Evolutionary conservation across 2,797 vertebrate genomes (phyloP), one percentile per base, ranked within the genome.

Genomic region (Clarias fuscus): DNA sequence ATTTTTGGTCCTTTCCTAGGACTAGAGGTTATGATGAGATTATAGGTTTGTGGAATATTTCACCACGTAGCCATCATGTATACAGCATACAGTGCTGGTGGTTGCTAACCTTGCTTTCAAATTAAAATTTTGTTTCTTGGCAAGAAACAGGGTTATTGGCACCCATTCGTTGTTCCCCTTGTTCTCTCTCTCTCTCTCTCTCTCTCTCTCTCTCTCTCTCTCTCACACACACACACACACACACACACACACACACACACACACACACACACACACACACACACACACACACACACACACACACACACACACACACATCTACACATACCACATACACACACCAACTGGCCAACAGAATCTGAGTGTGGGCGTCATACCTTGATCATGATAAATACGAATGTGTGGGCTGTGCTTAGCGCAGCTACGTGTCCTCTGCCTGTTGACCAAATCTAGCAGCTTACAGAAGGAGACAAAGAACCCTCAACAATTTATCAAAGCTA

Each of bases 401-500:
- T 86, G 86, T 71, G n/a, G 65, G 79, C 76, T 78, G 76, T 82
- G 75, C 85, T 88, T 89, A 87, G 86, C n/a, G 14, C 77, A 65
- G 81, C 84, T 68, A 86, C 59, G 40, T 82, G 85, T 56, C 59
- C 83, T 81, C 77, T 77, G 88, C 65, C 88, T 86, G 71, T 86
- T 86, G 85, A 86, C 84, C 86, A 86, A 73, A 86, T 65, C 58
- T 77, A 82, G 84, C 88, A 85, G 85, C 84, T 83, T 88, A 85
- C 65, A 20, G 59, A 83, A 82, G 87, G 79, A 91, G 87, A 90
- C 85, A 88, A 84, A 88, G 79, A 85, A 73, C 85, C 88, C 80
- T 86, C 67, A 89, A 90, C 84, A 90, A 92, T 93, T 94, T 85
- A 94, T 94, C 92, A 93, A 82, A 82, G 43, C 90, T 92, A 93